Percentiles rank a stretch among this genome's conserved stretches.
These are phyloP conservation scores for Dromiciops gliroides DNA, from an alignment of 2,113 vertebrate species.

Conservation along the genomic window DNA sequence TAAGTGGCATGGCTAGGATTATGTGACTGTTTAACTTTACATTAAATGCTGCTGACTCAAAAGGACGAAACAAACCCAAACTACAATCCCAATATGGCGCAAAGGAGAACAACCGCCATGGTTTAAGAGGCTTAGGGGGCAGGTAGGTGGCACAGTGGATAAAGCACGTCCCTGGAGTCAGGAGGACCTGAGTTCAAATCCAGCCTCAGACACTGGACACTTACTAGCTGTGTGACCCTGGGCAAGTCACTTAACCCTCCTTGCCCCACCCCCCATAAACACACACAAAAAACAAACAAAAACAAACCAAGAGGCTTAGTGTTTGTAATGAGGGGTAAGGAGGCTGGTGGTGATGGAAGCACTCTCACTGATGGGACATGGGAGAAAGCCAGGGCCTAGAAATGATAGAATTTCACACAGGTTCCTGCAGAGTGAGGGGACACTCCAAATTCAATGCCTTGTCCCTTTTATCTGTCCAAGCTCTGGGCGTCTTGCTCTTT, in stretches of 20 bases:
- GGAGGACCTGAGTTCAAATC: no score
- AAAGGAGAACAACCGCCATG: neutral
- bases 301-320: no score
- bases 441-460: neutral
- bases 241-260: no score
- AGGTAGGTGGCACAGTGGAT: no score
- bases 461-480: neutral
- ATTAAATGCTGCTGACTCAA: neutral
- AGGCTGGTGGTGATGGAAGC: neutral
- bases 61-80: neutral
- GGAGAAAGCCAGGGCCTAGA: neutral
- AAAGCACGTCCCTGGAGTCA: no score
- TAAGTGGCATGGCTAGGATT: neutral
- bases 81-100: neutral
- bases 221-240: no score
- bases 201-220: no score
- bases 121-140: neutral
- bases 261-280: no score
- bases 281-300: no score
- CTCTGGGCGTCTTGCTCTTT: neutral
- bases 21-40: no score
- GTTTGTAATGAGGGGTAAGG: neutral
- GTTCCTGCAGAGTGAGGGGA: neutral
- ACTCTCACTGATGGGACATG: neutral
- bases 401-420: neutral